Base-by-base conservation (phyloP, 2,888 invertebrate species). In the Maniola hyperantus region DNA sequence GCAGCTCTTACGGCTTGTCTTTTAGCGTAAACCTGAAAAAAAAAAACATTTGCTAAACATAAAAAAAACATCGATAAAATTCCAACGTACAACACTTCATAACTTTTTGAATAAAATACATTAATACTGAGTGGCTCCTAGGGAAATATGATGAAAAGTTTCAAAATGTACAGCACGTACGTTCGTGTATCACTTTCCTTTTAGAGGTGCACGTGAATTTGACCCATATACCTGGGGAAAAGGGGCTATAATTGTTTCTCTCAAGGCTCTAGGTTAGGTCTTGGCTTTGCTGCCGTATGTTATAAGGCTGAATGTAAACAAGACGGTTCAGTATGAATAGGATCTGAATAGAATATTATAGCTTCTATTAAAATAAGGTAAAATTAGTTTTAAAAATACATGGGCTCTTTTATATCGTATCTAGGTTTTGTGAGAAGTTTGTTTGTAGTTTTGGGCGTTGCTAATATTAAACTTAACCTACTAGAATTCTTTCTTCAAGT, bases 111-210 rank as follows among this genome's bases (percentile, higher is more conserved):
- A 67, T 59, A 67, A 67, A 58, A 64, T 46, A 63, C 67, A 63
- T 67, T 67, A 67, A 67, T 67, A 64, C 59, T 59, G 67, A 67
- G 67, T 64, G 59, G 51, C 58, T 63, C 53, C 67, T 67, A 59
- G 67, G 67, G 67, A 67, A 67, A 67, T 67, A 54, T 63, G 63
- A 64, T 53, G 63, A 59, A 67, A 63, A 59, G 63, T 67, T 67
- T 67, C 58, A 58, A 67, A 59, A 67, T 26, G 58, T 65, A 57
- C 57, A 42, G 20, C 39, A 39, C 55, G 15, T 42, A 13, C 10
- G 57, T 20, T 42, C 11, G 13, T 20, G 13, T 42, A 20, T 13
- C 39, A 13, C 7, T 42, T 11, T 20, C 36, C 5, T 39, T n/a
- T 57, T 55, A 18, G 10, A 42, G 5, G 57, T 57, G 13, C 42